Evolutionary conservation across 2,797 vertebrate species (phyloP).

Genomic region (Neopelma chrysocephalum): DNA sequence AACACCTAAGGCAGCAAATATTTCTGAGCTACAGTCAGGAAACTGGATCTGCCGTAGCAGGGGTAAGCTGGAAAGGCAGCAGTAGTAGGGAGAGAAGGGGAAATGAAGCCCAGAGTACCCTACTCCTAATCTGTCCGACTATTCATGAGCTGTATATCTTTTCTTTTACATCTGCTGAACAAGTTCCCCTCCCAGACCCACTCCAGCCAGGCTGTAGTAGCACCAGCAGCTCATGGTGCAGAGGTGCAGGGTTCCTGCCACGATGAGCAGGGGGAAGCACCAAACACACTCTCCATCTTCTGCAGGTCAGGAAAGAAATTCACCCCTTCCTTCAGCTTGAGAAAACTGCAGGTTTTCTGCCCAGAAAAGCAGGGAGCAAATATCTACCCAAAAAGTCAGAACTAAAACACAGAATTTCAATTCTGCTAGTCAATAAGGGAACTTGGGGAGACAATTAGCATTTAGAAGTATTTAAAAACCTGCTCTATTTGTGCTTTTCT

Average conservation of each 20-base stretch:
- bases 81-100: not conserved
- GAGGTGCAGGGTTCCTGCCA: no score
- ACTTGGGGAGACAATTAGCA: not conserved
- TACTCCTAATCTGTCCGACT: not conserved
- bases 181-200: not conserved
- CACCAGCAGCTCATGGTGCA: not conserved
- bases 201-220: not conserved
- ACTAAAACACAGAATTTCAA: not conserved
- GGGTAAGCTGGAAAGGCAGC: not conserved
- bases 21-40: not conserved
- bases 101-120: not conserved
- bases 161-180: not conserved
- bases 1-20: not conserved
- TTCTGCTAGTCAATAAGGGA: not conserved
- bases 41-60: accelerated
- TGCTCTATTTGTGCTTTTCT: not conserved
- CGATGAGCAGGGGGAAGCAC: not conserved
- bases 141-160: not conserved
- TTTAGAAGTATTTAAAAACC: not conserved
- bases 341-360: not conserved
- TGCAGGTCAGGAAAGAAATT: not conserved
- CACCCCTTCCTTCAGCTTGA: not conserved
- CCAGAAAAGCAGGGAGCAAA: not conserved
- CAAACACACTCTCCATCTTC: accelerated
- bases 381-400: not conserved